These are phyloP conservation scores for Thymelicus lineola DNA, from an alignment of 2,888 invertebrate species.

Conservation along the genomic window DNA sequence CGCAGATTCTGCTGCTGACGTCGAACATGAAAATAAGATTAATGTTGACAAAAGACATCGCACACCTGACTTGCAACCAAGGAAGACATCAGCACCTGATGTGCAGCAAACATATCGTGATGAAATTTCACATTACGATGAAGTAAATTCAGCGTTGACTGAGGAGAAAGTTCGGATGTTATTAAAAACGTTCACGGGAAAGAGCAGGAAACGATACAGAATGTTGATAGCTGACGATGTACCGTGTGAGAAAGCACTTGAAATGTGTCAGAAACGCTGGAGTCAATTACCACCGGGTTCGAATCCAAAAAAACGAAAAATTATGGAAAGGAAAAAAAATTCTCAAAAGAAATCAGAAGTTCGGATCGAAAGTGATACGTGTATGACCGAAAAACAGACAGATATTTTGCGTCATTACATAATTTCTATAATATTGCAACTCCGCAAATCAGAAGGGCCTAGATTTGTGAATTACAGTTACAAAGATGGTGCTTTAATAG, in stretches of 20 bases:
- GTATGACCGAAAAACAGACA: background rate
- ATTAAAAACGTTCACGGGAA: background rate
- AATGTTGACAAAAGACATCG: background rate
- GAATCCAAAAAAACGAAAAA: background rate
- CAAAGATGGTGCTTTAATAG: background rate
- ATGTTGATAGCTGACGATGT: constrained; percentile 1
- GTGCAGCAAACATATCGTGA: background rate
- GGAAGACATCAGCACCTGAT: background rate
- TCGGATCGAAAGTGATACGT: background rate
- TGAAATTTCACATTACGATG: background rate
- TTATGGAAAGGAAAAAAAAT: background rate
- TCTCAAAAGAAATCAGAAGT: background rate
- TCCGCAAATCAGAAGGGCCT: background rate
- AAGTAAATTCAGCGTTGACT: too few species aligned
- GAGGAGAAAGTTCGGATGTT: background rate
- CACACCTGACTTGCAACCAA: background rate
- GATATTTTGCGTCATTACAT: background rate
- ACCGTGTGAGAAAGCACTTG: constrained; percentile 2
- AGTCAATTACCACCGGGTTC: background rate
- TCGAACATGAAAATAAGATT: background rate
- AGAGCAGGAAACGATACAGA: background rate
- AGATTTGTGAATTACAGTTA: constrained; percentile 2
- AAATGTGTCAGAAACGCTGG: constrained; percentile 5
- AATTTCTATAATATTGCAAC: background rate
- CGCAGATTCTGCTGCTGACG: background rate